These are phyloP conservation scores for Toxotes lorentzi DNA, from an alignment of 2,797 vertebrate species.

Conservation along the genomic window DNA sequence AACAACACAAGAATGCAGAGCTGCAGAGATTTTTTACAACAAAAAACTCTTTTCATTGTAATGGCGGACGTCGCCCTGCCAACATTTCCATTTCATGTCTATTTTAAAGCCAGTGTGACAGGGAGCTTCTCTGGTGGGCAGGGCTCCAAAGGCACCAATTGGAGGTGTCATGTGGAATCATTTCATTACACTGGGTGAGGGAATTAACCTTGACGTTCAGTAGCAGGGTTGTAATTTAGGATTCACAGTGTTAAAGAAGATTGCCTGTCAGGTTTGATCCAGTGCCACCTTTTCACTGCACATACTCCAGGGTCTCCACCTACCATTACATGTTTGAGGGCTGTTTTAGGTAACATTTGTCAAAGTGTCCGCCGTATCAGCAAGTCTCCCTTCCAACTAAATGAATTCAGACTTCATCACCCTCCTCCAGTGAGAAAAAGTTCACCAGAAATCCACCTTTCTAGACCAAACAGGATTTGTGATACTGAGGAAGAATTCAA, in stretches of 20 bases:
- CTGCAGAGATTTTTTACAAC: constrained; percentile 21
- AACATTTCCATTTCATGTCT: constrained; percentile 90
- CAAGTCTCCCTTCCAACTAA: too few species aligned
- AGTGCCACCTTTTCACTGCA: constrained; percentile 51
- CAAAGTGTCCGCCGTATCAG: too few species aligned
- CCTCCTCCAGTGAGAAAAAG: too few species aligned
- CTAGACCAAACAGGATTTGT: too few species aligned
- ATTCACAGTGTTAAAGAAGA: constrained; percentile 85
- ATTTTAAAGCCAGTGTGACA: constrained; percentile 92
- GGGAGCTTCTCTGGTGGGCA: constrained; percentile 89
- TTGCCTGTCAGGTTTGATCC: constrained; percentile 72
- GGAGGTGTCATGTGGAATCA: constrained; percentile 95
- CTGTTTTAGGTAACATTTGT: not conserved
- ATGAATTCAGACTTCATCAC: too few species aligned
- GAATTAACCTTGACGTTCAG: constrained; percentile 94
- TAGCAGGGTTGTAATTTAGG: constrained; percentile 93
- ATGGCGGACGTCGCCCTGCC: constrained; percentile 52
- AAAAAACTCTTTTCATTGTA: constrained; percentile 29
- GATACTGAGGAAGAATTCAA: too few species aligned
- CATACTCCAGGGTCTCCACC: constrained; percentile 16
- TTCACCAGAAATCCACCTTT: too few species aligned
- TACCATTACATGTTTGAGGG: not conserved
- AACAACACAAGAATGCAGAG: not conserved
- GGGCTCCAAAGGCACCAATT: constrained; percentile 90
- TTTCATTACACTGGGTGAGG: constrained; percentile 88